Base-by-base conservation (phyloP, 1,140 invertebrate species). In the Gyrodactylus bullatarudis region DNA sequence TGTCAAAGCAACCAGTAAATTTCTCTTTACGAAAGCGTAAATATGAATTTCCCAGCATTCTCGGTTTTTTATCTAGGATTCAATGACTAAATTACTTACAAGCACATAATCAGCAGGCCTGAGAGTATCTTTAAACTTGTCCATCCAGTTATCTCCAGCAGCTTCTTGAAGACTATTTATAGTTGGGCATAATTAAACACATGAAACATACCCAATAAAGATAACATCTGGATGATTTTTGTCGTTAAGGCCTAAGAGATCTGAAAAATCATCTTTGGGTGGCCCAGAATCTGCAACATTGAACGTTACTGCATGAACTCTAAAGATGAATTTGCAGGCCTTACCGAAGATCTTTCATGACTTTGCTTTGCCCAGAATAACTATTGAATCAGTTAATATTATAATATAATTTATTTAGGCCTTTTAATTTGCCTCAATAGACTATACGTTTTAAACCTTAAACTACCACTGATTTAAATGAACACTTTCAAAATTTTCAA, bases 231-330 rank as follows among this genome's bases (percentile, higher is more conserved):
- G 34, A 16, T 54, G 8, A 16, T 54, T n/a, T 16, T 8, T n/a
- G 8, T 8, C 8, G 8, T 54, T 54, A 54, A 54, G 8, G 8
- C 34, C 34, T 16, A 54, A n/a, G n/a, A 54, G n/a, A 54, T 54
- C 34, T 54, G 8, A n/a, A 54, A 54, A 54, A n/a, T 54, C 34
- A 54, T 54, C 34, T 54, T 54, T 54, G n/a, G 34, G 34, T 16
- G 34, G 34, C 8, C 34, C 34, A n/a, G 8, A 54, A 54, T 54
- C 34, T 16, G 8, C 34, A 54, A 54, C 34, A 54, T 54, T 54
- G n/a, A 54, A 54, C 8, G 26, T 73, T 16, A 78, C 75, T 72
- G 16, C 74, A 75, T 69, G 26, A 73, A 70, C 34, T 22, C 20
- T 70, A 23, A 23, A 22, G 20, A 23, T 73, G 22, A 72, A 23